Percentiles rank a stretch among this genome's conserved stretches.
Evolutionary conservation across 92 coral and sea anemone species (phyloP).

Genomic region (Phenganax marumi): DNA sequence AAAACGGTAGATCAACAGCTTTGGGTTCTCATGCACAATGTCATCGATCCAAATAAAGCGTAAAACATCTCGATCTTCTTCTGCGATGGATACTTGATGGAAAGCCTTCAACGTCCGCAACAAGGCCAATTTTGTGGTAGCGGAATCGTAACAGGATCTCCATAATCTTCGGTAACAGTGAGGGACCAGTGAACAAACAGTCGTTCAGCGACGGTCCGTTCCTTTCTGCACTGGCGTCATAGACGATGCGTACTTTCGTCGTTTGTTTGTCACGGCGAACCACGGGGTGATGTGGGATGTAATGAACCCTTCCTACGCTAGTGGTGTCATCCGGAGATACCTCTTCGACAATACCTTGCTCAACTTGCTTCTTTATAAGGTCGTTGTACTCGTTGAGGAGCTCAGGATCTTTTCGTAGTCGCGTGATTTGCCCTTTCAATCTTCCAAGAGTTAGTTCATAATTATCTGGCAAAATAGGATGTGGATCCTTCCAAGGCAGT

Average conservation of each 20-base stretch:
- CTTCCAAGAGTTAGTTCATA: conserved; percentile 8
- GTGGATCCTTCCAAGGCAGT: conserved; percentile 37
- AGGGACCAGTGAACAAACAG: conserved; percentile 29
- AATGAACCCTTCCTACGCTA: conserved; percentile 36
- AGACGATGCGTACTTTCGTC: conserved; percentile 54
- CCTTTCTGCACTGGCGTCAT: conserved; percentile 50
- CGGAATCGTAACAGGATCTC: conserved; percentile 37
- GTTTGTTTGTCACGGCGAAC: conserved; percentile 43
- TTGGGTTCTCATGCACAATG: conserved; percentile 36
- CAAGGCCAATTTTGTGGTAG: conserved; percentile 40
- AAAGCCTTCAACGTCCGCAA: conserved; percentile 43
- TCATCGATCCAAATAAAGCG: conserved; percentile 46
- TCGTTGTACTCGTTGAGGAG: conserved; percentile 31
- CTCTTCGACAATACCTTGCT: conserved; percentile 48
- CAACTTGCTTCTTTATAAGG: conserved; percentile 40
- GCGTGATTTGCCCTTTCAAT: conserved; percentile 10
- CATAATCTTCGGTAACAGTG: conserved; percentile 31
- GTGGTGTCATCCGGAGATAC: conserved; percentile 18
- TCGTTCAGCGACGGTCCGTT: conserved; percentile 17
- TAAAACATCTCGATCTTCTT: conserved; percentile 3
- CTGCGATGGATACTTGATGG: background rate
- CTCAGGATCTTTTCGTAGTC: conserved; percentile 11
- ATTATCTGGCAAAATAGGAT: conserved; percentile 43
- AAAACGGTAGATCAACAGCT: conserved; percentile 40
- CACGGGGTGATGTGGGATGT: conserved; percentile 61